Conservation (phyloP, 2,113 vertebrate species). For the Sapayoa aenigma region DNA sequence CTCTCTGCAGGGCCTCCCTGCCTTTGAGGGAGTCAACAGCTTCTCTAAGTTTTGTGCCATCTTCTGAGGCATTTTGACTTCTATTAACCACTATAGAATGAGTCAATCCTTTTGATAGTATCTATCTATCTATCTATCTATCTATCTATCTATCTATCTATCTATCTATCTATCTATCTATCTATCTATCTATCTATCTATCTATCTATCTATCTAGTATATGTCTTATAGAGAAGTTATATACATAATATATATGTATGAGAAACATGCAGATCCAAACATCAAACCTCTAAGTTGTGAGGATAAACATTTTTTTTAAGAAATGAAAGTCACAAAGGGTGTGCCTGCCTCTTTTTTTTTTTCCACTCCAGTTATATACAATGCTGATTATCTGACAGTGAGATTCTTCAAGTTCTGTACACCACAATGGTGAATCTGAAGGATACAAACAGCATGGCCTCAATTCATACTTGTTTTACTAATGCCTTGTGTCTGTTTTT, state of each 20-base stretch:
- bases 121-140: neutral
- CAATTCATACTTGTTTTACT: conserved; percentile 41
- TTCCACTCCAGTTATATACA: neutral
- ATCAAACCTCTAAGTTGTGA: neutral
- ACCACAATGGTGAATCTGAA: conserved; percentile 22
- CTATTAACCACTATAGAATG: neutral
- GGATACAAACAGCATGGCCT: conserved; percentile 5
- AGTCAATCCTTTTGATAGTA: neutral
- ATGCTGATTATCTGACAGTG: neutral
- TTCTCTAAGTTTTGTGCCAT: neutral
- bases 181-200: neutral
- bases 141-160: neutral
- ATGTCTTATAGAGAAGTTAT: neutral
- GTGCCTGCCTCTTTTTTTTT: conserved; percentile 20
- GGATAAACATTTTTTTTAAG: neutral
- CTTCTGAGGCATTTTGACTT: neutral
- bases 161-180: neutral
- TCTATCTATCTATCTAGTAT: neutral
- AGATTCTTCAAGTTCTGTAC: conserved; percentile 3
- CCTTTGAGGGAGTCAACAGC: neutral
- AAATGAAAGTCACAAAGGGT: neutral
- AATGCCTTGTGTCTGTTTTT: conserved; percentile 34
- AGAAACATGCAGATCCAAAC: neutral
- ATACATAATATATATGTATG: neutral
- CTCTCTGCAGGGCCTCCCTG: neutral